phyloP scores from a whole-genome alignment of 1,140 invertebrate genomes.

The Macrocentrus cingulum region DNA sequence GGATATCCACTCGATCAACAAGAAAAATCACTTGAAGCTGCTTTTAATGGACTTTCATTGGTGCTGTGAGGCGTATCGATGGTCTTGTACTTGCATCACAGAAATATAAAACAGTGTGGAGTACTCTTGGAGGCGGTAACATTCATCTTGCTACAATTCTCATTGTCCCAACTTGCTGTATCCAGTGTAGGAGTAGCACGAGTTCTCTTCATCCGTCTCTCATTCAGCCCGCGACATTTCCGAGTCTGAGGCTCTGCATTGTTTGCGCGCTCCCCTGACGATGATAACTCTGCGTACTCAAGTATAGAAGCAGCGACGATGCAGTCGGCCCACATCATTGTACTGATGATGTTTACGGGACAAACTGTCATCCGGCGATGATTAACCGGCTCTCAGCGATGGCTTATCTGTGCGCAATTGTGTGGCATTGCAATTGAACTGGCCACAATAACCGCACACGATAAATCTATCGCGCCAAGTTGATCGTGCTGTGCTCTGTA shows the following conservation, averaged over 20 bases:
- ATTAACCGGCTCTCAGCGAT: no score
- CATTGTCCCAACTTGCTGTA: slow-evolving; percentile 38
- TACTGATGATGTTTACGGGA: not conserved
- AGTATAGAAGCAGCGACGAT: slow-evolving; percentile 23
- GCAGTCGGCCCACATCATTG: not conserved
- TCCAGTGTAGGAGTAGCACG: slow-evolving; percentile 35
- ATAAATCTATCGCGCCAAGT: slow-evolving; percentile 49
- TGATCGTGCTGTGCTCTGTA: slow-evolving; percentile 42
- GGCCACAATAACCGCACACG: slow-evolving; percentile 44
- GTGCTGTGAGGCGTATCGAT: no score
- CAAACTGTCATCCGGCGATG: no score
- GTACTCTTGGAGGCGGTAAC: slow-evolving; percentile 35
- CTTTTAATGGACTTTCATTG: no score
- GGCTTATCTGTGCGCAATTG: no score
- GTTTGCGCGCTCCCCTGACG: slow-evolving; percentile 30
- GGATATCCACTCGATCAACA: no score
- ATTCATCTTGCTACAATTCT: slow-evolving; percentile 40
- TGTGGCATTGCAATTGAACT: not conserved
- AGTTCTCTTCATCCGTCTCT: slow-evolving; percentile 51
- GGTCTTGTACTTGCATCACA: no score
- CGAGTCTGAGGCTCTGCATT: slow-evolving; percentile 45
- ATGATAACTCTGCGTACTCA: slow-evolving; percentile 2
- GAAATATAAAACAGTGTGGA: no score
- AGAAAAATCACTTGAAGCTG: no score
- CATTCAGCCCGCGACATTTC: slow-evolving; percentile 50